phyloP scores from a whole-genome alignment of 2,797 vertebrate species.

The Platyrinchus mystaceus region DNA sequence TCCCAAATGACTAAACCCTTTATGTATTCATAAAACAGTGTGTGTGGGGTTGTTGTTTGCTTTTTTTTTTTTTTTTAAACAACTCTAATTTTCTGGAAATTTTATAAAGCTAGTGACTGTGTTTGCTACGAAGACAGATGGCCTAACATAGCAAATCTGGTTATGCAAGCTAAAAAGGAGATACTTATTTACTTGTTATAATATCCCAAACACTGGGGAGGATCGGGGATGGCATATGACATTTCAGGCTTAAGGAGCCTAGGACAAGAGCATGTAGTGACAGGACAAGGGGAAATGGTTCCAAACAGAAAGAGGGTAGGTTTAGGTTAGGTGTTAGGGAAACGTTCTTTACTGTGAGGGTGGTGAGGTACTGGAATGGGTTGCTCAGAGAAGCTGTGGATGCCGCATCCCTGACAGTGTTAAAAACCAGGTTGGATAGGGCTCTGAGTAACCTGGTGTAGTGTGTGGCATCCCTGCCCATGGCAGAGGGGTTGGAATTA shows the following conservation, averaged over 20 bases:
- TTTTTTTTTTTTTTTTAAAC: neutral
- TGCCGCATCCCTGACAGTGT: neutral
- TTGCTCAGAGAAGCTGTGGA: neutral
- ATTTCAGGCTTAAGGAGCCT: neutral
- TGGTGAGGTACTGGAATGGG: neutral
- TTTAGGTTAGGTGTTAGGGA: neutral
- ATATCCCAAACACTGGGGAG: neutral
- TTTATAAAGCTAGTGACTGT: neutral
- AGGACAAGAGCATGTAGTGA: neutral
- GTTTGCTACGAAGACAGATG: neutral
- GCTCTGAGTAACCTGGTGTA: neutral
- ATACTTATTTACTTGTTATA: neutral
- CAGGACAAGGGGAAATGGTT: neutral
- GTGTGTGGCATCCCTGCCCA: neutral
- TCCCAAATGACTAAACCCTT: neutral
- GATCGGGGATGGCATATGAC: rapidly evolving
- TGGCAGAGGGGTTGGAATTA: neutral
- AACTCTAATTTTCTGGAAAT: neutral
- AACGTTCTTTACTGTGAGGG: neutral
- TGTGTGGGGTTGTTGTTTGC: neutral
- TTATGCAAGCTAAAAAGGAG: neutral
- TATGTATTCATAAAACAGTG: neutral
- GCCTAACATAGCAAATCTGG: neutral
- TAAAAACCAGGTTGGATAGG: neutral
- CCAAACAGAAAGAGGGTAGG: neutral